Base-by-base conservation (phyloP, 1,140 invertebrate species). In the Drosophila biarmipes region DNA sequence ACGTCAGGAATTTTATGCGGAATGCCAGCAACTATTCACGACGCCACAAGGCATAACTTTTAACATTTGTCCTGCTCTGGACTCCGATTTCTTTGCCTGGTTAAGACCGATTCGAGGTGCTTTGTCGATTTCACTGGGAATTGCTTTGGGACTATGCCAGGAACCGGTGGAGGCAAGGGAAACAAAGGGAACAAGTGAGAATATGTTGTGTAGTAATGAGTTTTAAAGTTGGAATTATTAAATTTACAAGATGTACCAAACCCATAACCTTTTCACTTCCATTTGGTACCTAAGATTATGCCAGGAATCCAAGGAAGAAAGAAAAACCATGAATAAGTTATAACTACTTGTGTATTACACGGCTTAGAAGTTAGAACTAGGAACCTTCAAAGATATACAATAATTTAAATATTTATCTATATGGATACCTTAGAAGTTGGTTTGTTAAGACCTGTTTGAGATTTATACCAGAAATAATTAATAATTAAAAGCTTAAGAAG, bases 1-100 rank as follows among this genome's bases (percentile, higher is more conserved):
- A 75, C 53, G 80, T 46, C 37, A 62, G 54, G 75, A 66, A 87
- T 89, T 87, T 74, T 64, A 67, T 67, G 48, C 53, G 67, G 58
- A 66, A 77, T 85, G 59, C 34, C 61, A 72, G 58, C 62, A 73
- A 79, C 37, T 73, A 38, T 69, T 74, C 52, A 61, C 54, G 59
- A 62, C 48, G 45, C 64, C 63, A 53, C 45, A 31, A 66, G 43
- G 63, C 66, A 67, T 67, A 64, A 51, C 59, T 51, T 64, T 64
- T 63, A 57, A 37, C 73, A 81, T 73, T 82, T 42, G 42, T 54
- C 14, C 21, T 49, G 48, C 35, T 35, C 35, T 14, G 12, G 29
- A 35, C 27, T 35, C 14, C 11, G 38, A 17, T 40, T 73, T 37
- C 40, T 57, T 54, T 53, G 58, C 49, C 34, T 35, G 40, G 8